phyloP scores from a whole-genome alignment of 2,888 invertebrate species.

The Meliscaeva auricollis region DNA sequence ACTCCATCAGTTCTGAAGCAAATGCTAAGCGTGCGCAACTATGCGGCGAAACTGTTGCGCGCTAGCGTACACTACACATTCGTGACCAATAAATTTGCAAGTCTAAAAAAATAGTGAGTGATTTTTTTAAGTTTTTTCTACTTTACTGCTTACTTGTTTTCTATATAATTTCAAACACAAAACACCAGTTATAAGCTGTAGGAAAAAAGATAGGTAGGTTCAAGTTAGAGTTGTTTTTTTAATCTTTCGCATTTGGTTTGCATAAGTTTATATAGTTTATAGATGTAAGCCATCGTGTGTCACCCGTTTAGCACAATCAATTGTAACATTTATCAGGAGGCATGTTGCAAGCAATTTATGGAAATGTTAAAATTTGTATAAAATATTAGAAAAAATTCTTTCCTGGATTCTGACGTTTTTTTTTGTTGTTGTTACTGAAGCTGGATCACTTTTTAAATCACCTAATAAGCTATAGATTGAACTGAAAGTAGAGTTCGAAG shows the following conservation, averaged over 20 bases:
- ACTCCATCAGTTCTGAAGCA: constrained; percentile 6
- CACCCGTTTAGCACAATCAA: constrained; percentile 58
- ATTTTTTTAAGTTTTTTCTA: neutral
- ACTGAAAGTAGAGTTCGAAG: neutral
- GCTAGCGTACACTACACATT: constrained; percentile 59
- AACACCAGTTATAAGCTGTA: constrained; percentile 22
- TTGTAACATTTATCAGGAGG: constrained; percentile 65
- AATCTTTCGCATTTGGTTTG: neutral
- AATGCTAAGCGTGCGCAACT: constrained; percentile 57
- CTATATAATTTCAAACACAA: neutral
- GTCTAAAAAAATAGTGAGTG: constrained; percentile 34
- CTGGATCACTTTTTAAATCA: constrained; percentile 34
- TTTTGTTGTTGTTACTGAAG: neutral
- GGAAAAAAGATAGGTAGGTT: neutral
- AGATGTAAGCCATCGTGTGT: constrained; percentile 39
- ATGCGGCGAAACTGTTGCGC: constrained; percentile 18
- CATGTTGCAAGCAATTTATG: constrained; percentile 65
- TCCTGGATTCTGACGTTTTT: constrained; percentile 53
- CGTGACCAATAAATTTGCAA: constrained; percentile 74
- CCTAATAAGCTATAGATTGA: constrained; percentile 8
- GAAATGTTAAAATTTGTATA: constrained; percentile 61
- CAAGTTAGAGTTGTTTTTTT: neutral
- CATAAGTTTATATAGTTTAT: constrained; percentile 33
- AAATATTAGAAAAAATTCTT: constrained; percentile 59
- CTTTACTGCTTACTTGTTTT: neutral